Base-by-base conservation (phyloP, 1,140 invertebrate genomes). In the Zaprionus ornatus region DNA sequence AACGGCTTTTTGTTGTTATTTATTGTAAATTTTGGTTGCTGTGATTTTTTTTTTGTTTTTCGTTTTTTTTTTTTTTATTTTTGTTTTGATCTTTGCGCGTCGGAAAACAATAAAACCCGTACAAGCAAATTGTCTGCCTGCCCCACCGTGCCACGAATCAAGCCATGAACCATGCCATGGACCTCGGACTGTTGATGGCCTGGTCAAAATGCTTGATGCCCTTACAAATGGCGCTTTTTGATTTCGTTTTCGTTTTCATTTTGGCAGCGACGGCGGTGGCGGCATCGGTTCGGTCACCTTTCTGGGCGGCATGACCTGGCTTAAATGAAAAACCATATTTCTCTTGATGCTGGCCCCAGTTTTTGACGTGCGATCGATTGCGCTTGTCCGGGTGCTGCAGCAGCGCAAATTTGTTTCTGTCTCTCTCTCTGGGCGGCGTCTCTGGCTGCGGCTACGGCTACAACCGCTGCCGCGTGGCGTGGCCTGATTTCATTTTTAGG, bases 241-340 rank as follows among this genome's bases (percentile, higher is more conserved):
- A 74, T 82, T 86, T 86, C 73, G 68, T 80, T 88, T 88, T 87
- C 83, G 79, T 85, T 88, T 90, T 90, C 85, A 65, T 85, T 88
- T 90, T 85, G 64, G 73, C 61, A 64, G 63, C 65, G 65, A 54
- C 79, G 74, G 56, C 82, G 68, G 54, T 69, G 55, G 50, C 23
- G 62, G 60, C 83, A 65, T 45, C 60, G 59, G 74, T 59, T 73
- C 74, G 74, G 70, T 73, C 74, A 72, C 17, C 40, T 69, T 65
- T 74, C 61, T 61, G 85, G 85, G 85, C 85, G 85, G 74, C 74
- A 79, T 90, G 85, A 88, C 85, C 85, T 75, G 78, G 45, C 85
- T 88, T 88, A 88, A 88, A 88, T 90, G 85, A 90, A 90, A 90
- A 88, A 79, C 81, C 85, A 88, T 88, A 88, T 88, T 88, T 90